Base-by-base conservation (phyloP, 2,113 vertebrate species). In the Eolophus roseicapilla region DNA sequence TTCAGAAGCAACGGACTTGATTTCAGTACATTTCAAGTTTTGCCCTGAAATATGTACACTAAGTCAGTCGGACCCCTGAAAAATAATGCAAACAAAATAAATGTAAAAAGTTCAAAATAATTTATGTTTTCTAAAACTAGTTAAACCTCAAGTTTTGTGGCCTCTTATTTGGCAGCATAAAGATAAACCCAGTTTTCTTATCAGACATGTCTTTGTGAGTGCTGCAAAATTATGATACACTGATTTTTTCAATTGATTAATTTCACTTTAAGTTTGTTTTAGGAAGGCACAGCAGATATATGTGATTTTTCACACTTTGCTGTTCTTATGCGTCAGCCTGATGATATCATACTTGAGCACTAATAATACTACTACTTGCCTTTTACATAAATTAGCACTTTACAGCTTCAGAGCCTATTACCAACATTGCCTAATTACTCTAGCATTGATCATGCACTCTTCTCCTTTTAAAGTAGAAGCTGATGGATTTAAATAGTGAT, bases 301-400 rank as follows among this genome's bases (percentile, higher is more conserved):
- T 63, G 57, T 76, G 76, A 88, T 94, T 91, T 95, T 96, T 93
- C 83, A 94, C 80, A 91, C 91, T 94, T 86, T 59, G 69, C 88
- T 73, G 19, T 91, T 94, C 79, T 90, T 81, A 59, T 82, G 41
- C 3, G 1, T 96, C 88, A 95, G 74, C 50, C 77, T 95, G 93
- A 93, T 95, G 90, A 95, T 96, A 91, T 94, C 93, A 94, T 95
- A 95, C 74, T 89, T 74, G 71, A 91, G 88, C 81, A 91, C 88
- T 95, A 94, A 92, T 92, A 93, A 71, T 91, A 76, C 39, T 93
- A 84, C 68, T 91, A 49, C 69, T 96, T 6, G 33, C 47, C 71
- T 94, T 95, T 94, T 94, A 93, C 95, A 93, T 94, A 95, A 97
- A 97, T 96, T 97, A 97, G 83, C 96, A 95, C 91, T 93, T 96